Evolutionary conservation across 2,113 vertebrate species (phyloP).

Genomic region (Syrrhaptes paradoxus): DNA sequence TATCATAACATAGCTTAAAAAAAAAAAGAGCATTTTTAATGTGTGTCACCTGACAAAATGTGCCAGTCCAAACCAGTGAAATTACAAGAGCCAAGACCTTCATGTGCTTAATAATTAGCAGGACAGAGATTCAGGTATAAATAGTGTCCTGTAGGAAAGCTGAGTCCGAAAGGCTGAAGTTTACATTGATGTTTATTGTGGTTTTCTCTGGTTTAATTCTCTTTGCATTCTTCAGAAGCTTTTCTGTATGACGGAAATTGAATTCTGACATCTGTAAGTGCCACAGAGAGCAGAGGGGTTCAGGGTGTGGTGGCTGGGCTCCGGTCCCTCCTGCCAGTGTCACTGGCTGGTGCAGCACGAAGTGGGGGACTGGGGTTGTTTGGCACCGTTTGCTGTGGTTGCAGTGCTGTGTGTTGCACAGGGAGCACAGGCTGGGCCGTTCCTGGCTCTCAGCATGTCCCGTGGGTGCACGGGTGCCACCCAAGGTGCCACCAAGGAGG

Average conservation of each 20-base stretch:
- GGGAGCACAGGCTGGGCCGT: rapidly evolving
- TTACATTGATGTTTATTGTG: neutral
- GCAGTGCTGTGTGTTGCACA: neutral
- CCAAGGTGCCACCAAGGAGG: neutral
- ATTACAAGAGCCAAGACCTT: neutral
- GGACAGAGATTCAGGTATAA: neutral
- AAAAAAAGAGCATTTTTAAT: neutral
- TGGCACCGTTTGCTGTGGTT: neutral
- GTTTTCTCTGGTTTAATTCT: neutral
- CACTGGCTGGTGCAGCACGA: rapidly evolving
- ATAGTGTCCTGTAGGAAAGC: neutral
- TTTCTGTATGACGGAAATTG: neutral
- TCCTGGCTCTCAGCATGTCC: rapidly evolving
- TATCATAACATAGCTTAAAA: neutral
- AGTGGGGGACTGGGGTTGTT: rapidly evolving
- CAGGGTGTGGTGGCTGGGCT: too few species aligned
- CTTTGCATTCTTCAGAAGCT: neutral
- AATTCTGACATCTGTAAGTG: neutral
- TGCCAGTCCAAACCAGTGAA: neutral
- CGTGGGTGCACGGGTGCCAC: too few species aligned
- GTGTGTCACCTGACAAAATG: neutral
- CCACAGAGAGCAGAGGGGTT: neutral
- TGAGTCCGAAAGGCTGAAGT: neutral
- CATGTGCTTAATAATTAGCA: neutral
- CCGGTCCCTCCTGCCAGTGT: neutral